These are phyloP conservation scores for Hyphantria cunea DNA, from an alignment of 1,140 invertebrate species.

Conservation along the genomic window DNA sequence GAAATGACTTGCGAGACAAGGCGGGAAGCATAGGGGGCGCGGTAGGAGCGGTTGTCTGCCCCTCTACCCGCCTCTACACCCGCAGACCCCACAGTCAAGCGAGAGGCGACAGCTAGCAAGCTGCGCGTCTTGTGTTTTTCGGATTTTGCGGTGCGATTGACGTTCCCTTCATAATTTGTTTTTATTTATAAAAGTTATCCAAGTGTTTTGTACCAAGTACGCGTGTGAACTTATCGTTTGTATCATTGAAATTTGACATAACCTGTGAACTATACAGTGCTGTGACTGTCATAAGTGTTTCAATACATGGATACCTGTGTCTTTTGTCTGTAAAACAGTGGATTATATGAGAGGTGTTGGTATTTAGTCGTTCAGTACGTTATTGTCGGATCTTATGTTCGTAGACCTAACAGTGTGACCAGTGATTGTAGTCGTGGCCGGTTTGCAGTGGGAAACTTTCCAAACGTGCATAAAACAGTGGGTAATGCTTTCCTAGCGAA, in stretches of 20 bases:
- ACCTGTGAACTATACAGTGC: conserved; percentile 49
- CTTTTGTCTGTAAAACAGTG: conserved; percentile 74
- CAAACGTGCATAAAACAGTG: conserved; percentile 78
- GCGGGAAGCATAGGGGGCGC: conserved; percentile 64
- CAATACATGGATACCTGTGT: conserved; percentile 71
- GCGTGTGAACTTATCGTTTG: conserved; percentile 49
- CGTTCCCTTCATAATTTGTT: conserved; percentile 68
- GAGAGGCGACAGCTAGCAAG: conserved; percentile 71
- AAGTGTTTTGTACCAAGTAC: conserved; percentile 48
- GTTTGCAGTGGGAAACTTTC: conserved; percentile 79
- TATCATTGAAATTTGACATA: conserved; percentile 19
- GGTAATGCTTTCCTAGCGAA: conserved; percentile 79
- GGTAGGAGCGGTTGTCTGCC: conserved; percentile 48
- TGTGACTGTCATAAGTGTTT: conserved; percentile 49
- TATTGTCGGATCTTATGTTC: conserved; percentile 64
- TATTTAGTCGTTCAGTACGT: conserved; percentile 63
- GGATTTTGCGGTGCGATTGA: conserved; percentile 70
- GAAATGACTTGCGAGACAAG: conserved; percentile 73
- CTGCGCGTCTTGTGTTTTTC: conserved; percentile 79
- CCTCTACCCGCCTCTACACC: conserved; percentile 61
- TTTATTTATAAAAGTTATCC: conserved; percentile 41
- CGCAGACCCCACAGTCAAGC: conserved; percentile 51
- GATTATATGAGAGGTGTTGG: conserved; percentile 69
- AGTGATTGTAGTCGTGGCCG: conserved; percentile 80
- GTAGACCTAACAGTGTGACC: conserved; percentile 69